phyloP scores from a whole-genome alignment of 2,113 vertebrate species.

The Patagioenas fasciata region DNA sequence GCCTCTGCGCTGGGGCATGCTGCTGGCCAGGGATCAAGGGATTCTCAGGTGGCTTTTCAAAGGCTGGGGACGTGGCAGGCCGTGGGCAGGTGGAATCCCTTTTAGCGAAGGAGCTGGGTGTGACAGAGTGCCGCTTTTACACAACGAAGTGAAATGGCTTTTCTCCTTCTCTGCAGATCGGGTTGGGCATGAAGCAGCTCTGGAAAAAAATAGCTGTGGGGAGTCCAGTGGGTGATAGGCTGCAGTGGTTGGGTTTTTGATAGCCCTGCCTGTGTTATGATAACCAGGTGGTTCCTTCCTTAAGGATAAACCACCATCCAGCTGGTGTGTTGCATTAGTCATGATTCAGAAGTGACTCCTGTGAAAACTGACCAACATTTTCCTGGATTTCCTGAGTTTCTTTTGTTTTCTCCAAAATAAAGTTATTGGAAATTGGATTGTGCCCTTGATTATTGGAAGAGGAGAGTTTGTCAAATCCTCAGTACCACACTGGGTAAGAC shows the following conservation, averaged over 20 bases:
- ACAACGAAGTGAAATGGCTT: neutral
- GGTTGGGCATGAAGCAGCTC: neutral
- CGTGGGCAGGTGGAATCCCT: conserved; percentile 54
- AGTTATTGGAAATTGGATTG: neutral
- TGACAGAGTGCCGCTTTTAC: neutral
- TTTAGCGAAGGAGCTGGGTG: neutral
- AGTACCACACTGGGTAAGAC: neutral
- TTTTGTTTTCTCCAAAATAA: neutral
- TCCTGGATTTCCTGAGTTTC: neutral
- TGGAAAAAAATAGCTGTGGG: neutral
- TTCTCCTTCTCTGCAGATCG: neutral
- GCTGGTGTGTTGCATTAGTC: neutral
- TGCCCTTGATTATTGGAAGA: neutral
- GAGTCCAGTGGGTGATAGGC: neutral
- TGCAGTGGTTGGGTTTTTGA: neutral
- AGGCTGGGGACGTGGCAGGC: conserved; percentile 38
- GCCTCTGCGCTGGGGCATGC: conserved; percentile 15
- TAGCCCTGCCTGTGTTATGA: neutral
- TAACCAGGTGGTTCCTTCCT: neutral
- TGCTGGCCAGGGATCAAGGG: conserved; percentile 7
- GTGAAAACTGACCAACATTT: neutral
- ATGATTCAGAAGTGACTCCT: neutral
- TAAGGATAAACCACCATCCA: neutral
- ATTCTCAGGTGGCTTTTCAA: conserved; percentile 44
- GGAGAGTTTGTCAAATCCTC: neutral